Percentiles rank a stretch among this genome's conserved stretches.
Evolutionary conservation across 92 coral and sea anemone genomes (phyloP).

Genomic region (Porites lobata): DNA sequence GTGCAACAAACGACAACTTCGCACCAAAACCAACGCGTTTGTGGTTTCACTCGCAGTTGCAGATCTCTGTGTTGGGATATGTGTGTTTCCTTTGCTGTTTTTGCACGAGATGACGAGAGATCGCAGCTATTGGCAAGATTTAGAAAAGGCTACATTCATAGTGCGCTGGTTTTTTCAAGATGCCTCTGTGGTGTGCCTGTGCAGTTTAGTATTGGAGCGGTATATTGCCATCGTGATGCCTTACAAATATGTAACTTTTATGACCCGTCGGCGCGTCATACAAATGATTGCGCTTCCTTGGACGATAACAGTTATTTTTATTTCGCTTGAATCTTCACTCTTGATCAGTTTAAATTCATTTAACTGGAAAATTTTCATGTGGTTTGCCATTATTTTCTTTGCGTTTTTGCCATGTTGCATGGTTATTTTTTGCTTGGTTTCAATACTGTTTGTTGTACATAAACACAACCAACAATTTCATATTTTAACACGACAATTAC

Average conservation of each 20-base stretch:
- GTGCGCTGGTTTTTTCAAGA: not conserved
- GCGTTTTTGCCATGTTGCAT: constrained; percentile 1
- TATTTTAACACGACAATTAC: not conserved
- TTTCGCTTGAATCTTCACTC: not conserved
- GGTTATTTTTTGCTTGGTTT: not conserved
- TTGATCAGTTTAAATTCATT: not conserved
- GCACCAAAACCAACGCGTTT: not conserved
- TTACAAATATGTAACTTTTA: not conserved
- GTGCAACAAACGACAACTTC: not conserved
- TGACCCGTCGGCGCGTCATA: not conserved
- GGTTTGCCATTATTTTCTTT: not conserved
- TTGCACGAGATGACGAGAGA: not conserved
- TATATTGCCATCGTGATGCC: not conserved
- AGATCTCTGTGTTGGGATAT: too few species aligned
- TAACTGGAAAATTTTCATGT: not conserved
- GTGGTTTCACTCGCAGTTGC: constrained; percentile 8
- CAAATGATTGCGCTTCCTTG: not conserved
- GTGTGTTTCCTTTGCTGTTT: not conserved
- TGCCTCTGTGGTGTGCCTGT: not conserved
- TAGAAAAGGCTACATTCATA: not conserved
- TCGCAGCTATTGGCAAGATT: not conserved
- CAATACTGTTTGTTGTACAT: not conserved
- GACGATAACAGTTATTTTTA: not conserved
- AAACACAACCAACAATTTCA: not conserved
- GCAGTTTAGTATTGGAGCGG: not conserved